Evolutionary conservation across 2,113 vertebrate genomes (phyloP).

Genomic region (Sturnus vulgaris): DNA sequence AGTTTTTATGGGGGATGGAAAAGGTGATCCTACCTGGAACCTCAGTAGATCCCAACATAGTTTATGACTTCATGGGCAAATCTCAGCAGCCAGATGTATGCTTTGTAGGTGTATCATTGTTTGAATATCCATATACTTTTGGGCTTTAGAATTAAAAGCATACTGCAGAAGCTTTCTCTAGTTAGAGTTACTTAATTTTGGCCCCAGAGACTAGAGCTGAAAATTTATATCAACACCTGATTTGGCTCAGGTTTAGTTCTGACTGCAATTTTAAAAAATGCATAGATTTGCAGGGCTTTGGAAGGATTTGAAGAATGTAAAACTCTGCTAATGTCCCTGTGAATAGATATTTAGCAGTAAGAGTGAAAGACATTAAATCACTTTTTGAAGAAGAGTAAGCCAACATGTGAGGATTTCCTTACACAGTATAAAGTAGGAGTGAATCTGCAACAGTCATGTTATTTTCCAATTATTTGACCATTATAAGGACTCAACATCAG

Average conservation of each 20-base stretch:
- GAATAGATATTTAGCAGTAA: background rate
- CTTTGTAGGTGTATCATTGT: background rate
- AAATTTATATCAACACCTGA: background rate
- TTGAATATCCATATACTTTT: background rate
- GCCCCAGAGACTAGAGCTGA: background rate
- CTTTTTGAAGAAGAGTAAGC: background rate
- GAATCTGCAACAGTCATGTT: background rate
- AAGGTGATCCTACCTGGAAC: background rate
- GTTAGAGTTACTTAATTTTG: background rate
- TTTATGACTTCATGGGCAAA: background rate
- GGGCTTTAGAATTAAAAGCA: background rate
- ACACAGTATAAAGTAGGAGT: background rate
- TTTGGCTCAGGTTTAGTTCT: background rate
- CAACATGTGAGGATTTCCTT: background rate
- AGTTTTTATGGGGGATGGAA: background rate
- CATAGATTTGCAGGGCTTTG: background rate
- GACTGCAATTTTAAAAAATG: background rate
- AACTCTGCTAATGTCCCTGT: background rate
- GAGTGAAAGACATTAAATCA: background rate
- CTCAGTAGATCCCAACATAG: background rate
- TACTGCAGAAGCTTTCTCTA: background rate
- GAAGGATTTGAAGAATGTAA: background rate
- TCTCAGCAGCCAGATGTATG: background rate
- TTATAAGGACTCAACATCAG: background rate
- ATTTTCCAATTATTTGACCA: background rate